phyloP scores from a whole-genome alignment of 2,797 vertebrate genomes.

The Nannoperca australis region DNA sequence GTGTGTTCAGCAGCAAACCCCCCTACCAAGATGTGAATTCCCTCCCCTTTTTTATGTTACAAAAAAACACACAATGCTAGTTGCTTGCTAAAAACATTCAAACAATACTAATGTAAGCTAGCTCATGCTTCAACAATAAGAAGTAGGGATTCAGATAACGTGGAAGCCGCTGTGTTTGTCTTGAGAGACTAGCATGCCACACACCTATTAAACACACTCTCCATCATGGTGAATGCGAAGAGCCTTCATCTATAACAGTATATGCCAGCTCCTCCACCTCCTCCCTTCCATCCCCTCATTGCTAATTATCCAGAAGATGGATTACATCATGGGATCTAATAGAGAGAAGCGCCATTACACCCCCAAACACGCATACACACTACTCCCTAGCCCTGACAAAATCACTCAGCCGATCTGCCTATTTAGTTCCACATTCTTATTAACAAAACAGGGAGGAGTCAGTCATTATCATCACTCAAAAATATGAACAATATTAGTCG shows the following conservation, averaged over 20 bases:
- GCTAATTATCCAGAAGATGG: slow-evolving; percentile 82
- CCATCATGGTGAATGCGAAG: slow-evolving; percentile 49
- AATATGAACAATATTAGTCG: slow-evolving; percentile 35
- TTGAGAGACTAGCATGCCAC: slow-evolving; percentile 33
- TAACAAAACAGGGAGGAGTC: slow-evolving; percentile 64
- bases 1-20: background rate
- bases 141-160: background rate
- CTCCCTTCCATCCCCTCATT: slow-evolving; percentile 61
- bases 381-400: slow-evolving; percentile 55
- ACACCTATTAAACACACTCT: slow-evolving; percentile 60
- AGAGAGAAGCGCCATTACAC: slow-evolving; percentile 71
- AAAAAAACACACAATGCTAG: background rate
- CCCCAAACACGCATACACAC: slow-evolving; percentile 36
- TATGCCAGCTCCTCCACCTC: slow-evolving; percentile 60
- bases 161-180: slow-evolving; percentile 27
- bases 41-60: no score
- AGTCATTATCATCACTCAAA: slow-evolving; percentile 53
- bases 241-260: slow-evolving; percentile 65
- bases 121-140: background rate
- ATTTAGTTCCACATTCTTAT: slow-evolving; percentile 67
- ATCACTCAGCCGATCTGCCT: slow-evolving; percentile 65
- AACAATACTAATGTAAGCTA: background rate
- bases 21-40: background rate
- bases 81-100: background rate
- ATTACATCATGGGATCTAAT: slow-evolving; percentile 83